Base-by-base conservation (phyloP, 2,888 invertebrate genomes). In the Diploptera punctata region DNA sequence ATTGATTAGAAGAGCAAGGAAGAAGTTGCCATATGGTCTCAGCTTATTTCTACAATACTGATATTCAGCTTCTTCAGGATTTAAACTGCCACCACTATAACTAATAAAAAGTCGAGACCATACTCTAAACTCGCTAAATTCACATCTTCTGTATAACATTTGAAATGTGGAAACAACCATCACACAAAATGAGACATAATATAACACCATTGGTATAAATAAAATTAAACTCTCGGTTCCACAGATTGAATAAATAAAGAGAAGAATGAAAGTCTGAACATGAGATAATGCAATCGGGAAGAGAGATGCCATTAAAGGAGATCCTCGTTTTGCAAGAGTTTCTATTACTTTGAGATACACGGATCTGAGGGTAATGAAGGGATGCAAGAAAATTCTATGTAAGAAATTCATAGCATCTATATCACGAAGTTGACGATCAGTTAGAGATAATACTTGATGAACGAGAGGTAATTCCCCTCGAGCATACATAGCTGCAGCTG, bases 81-180 rank as follows among this genome's bases (percentile, higher is more conserved):
- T 90, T 2, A 96, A 82, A 78, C 90, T 91, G 0, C 93, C 92
- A 67, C 92, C 92, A 1, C 94, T 94, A 78, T 95, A 95, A 68
- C 91, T 89, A 18, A 95, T 84, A 77, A 96, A 93, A 3, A 96
- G 80, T 0, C 92, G 91, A 0, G 95, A 94, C 93, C 96, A 93
- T 70, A 92, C 90, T 5, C 93, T 86, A 75, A 94, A 94, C 79
- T 95, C 91, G 49, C 78, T 77, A 70, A 82, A 79, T 73, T 84
- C 83, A 74, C 80, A 79, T 70, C 80, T 81, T 73, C 81, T 81
- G 70, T 82, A 82, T 67, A 85, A 80, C 80, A 84, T 83, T 84
- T 94, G 93, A 79, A 94, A 92, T 0, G 94, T 94, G 43, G 93
- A 89, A 69, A 94, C 86, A 0, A 93, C 85, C 93, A 96, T 94